Evolutionary conservation across 2,888 invertebrate species (phyloP), one percentile per base, ranked within the genome.

Genomic region (Plagiodera versicolora): DNA sequence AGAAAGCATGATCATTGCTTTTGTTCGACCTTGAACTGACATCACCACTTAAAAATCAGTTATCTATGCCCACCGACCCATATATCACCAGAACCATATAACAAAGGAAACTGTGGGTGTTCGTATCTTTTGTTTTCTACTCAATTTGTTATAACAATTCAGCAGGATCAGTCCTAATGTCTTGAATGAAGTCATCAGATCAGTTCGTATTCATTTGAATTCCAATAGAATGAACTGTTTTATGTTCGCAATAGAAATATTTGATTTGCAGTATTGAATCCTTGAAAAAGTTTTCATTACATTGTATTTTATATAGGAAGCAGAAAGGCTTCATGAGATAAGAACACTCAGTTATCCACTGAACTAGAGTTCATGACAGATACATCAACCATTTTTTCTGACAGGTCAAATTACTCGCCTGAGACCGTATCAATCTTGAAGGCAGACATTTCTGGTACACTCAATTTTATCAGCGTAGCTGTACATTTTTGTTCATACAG

Each of bases 371-470:
- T 61, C 53, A 64, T 60, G 58, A 66, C 58, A 53, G 61, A 56
- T 60, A 54, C 48, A 67, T 64, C 59, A 64, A 64, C 59, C 56
- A 63, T 60, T 62, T 66, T 67, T 65, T 59, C 52, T 56, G 59
- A 63, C 65, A 62, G 57, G 64, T 60, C 63, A 58, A 67, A 68
- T 69, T 65, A 63, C 60, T 58, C 69, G 52, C 69, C 48, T 19
- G 67, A 66, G 69, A 63, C 64, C 64, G 51, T 67, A 67, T 63
- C 65, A 68, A 66, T 58, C 58, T 58, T 52, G 52, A 17, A 30
- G 17, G 51, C 51, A 19, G 58, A 58, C 58, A 51, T 46, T 44
- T 56, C 39, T 56, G 14, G 20, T 62, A 65, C 56, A 56, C 24
- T 6, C 28, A 56, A 50, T 49, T 56, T 56, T 44, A 47, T 56